Base-by-base conservation (phyloP, 2,888 invertebrate species). In the Cheilosia urbana region DNA sequence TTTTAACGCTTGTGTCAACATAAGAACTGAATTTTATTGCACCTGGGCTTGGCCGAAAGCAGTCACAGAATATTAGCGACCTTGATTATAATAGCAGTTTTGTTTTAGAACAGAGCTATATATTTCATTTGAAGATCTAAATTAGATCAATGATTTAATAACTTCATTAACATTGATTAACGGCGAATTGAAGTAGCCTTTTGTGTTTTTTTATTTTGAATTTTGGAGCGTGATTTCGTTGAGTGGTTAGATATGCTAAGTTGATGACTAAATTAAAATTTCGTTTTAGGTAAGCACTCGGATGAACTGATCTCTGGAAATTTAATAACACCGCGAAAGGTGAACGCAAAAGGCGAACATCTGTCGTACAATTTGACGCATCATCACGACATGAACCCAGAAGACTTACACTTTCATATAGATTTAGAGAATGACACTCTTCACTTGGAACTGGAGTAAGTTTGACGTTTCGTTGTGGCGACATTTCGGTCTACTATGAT, bases 391-490 rank as follows among this genome's bases (percentile, higher is more conserved):
- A 58, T 58, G 7, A 65, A 68, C 62, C 53, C 65, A 58, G 85
- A 87, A 69, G 88, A 88, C 87, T 88, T 89, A 62, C 89, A 89
- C 75, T 91, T 90, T 88, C 89, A 89, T 65, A 84, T 91, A 83
- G 88, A 89, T 79, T 87, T 91, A 79, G 84, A 89, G 40, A 90
- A 92, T 82, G 90, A 91, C 88, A 91, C 90, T 68, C 88, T 92
- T 68, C 92, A 92, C 78, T 87, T 92, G 88, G 92, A 92, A 88
- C 89, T 92, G 80, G 89, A 90, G 92, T 92, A 88, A 91, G 91
- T 89, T 68, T 60, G 17, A 13, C 9, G 13, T 47, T n/a, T 15
- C 0, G 4, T 27, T 11, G 21, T 11, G 47, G 30, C 6, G 34
- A 34, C 34, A 34, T 34, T 34, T 34, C 2, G 9, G 34, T 34